Evolutionary conservation across 2,888 invertebrate genomes (phyloP), one percentile per base, ranked within the genome.

Genomic region (Drosophila leonis): DNA sequence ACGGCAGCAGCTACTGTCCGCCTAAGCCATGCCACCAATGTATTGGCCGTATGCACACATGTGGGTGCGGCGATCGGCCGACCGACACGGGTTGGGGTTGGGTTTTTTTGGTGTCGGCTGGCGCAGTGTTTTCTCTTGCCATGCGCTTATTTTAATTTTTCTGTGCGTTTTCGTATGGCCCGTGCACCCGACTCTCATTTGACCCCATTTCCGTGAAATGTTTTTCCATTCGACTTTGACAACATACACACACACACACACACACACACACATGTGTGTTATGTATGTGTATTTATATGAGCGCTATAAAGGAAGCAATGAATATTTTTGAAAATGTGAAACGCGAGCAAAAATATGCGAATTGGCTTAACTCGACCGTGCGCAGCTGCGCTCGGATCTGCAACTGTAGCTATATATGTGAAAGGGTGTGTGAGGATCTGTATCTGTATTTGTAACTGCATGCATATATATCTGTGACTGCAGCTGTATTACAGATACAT

Each of bases 51-150:
- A 18, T 49, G 49, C 49, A 33, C 69, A 79, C 74, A 85, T 85
- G 87, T 85, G 88, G 84, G 84, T 88, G 84, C 83, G 84, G 82
- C 83, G 84, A 88, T 84, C 84, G 88, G 62, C 82, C 75, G 76
- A 83, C 54, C 72, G 71, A 68, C 71, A 65, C 55, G 65, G 55
- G 51, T 6, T 24, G 65, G 62, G 44, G 29, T 51, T 29, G 35
- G 51, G 48, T 33, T 20, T 18, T 20, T 20, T 44, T 7, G 46
- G 46, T 29, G 46, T 31, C 31, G 33, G 15, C 33, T 20, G 51
- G 13, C 52, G 37, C 37, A n/a, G 12, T 65, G 64, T 76, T 70
- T 81, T 85, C 82, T 75, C 74, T 71, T 71, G 75, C 72, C 81
- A 83, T 76, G 72, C 71, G 78, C 88, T 78, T 75, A 88, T 86